These are phyloP conservation scores for Phrynocephalus guinanensis DNA, from an alignment of 2,797 vertebrate genomes.

Conservation along the genomic window DNA sequence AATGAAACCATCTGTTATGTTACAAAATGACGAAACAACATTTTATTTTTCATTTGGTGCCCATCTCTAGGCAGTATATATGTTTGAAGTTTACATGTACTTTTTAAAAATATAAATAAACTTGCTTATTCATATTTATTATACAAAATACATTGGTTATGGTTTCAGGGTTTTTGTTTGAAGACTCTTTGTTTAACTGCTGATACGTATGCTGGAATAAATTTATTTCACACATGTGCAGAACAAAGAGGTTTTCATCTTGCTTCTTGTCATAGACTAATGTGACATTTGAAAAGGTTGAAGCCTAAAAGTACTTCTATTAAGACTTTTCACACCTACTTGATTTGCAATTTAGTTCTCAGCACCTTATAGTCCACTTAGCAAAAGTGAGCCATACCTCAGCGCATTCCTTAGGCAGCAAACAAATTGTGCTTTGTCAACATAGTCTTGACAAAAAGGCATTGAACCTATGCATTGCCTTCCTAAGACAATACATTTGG, in stretches of 20 bases:
- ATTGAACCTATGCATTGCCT: too few species aligned
- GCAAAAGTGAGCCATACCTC: slow-evolving; percentile 13
- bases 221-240: slow-evolving; percentile 6
- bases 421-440: slow-evolving; percentile 24
- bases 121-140: not conserved
- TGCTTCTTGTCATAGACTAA: slow-evolving; percentile 27
- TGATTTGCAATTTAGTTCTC: slow-evolving; percentile 34
- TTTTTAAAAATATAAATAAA: too few species aligned
- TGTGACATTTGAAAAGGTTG: slow-evolving; percentile 23
- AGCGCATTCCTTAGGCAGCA: slow-evolving; percentile 3
- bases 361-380: slow-evolving; percentile 14
- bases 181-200: not conserved
- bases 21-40: too few species aligned
- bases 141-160: slow-evolving; percentile 40
- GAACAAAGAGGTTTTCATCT: not conserved
- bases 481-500: not conserved
- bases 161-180: not conserved
- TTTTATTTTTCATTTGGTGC: too few species aligned
- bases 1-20: too few species aligned
- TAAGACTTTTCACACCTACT: slow-evolving; percentile 39
- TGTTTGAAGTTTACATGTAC: too few species aligned
- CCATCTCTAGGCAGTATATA: too few species aligned
- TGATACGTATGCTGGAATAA: slow-evolving; percentile 28
- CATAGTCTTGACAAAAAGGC: slow-evolving; percentile 10
- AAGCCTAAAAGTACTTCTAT: slow-evolving; percentile 26